phyloP scores from a whole-genome alignment of 2,888 invertebrate genomes.

The Epinotia brunnichana region DNA sequence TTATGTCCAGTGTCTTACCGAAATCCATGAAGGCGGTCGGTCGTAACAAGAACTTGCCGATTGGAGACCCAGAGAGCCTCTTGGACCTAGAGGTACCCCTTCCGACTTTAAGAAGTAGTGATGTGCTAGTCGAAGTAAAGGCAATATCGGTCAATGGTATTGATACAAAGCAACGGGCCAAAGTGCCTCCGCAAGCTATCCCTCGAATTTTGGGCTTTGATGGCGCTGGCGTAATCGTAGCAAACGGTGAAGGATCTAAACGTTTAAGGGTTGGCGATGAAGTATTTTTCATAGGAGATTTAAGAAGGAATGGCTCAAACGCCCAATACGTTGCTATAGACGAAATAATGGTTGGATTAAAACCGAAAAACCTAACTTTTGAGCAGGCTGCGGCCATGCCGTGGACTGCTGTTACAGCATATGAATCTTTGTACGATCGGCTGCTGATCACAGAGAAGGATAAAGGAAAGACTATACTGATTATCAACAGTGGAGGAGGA shows the following conservation, averaged over 20 bases:
- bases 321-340: slow-evolving; percentile 71
- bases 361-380: slow-evolving; percentile 70
- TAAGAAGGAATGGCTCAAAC: slow-evolving; percentile 68
- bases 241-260: slow-evolving; percentile 61
- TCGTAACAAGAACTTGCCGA: slow-evolving; percentile 73
- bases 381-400: slow-evolving; percentile 78
- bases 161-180: slow-evolving; percentile 71
- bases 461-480: slow-evolving; percentile 67
- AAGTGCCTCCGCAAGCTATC: slow-evolving; percentile 56
- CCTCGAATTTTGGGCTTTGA: slow-evolving; percentile 74
- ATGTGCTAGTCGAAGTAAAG: slow-evolving; percentile 72
- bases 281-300: slow-evolving; percentile 71
- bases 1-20: slow-evolving; percentile 59
- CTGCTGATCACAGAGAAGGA: slow-evolving; percentile 68
- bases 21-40: slow-evolving; percentile 75
- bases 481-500: slow-evolving; percentile 76
- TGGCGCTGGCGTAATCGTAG: slow-evolving; percentile 70
- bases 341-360: slow-evolving; percentile 65
- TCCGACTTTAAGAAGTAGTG: slow-evolving; percentile 61
- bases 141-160: slow-evolving; percentile 74
- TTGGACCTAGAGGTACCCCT: slow-evolving; percentile 66
- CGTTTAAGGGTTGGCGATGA: slow-evolving; percentile 68
- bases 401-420: slow-evolving; percentile 69
- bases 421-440: slow-evolving; percentile 69
- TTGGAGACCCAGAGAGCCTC: slow-evolving; percentile 66